These are phyloP conservation scores for Riparia riparia DNA, from an alignment of 2,113 vertebrate species.

Conservation along the genomic window DNA sequence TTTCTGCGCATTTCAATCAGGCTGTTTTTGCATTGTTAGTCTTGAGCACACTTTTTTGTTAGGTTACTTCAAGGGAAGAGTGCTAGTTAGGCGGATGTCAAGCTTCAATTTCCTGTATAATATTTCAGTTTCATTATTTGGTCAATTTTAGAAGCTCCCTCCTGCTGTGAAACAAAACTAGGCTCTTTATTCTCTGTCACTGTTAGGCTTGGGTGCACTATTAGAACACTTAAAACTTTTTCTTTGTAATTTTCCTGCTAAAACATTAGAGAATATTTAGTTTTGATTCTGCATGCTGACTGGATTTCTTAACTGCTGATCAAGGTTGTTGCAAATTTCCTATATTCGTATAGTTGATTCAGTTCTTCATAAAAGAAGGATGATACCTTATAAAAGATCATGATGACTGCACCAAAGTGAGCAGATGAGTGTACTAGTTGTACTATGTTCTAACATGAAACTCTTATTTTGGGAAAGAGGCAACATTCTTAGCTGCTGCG, in stretches of 20 bases:
- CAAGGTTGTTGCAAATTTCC: not conserved
- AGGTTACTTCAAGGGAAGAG: not conserved
- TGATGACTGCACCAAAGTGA: not conserved
- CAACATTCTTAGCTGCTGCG: not conserved
- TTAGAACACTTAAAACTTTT: not conserved
- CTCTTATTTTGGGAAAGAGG: not conserved
- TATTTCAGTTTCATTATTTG: not conserved
- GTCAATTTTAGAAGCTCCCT: not conserved
- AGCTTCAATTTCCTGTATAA: not conserved
- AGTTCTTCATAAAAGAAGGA: not conserved
- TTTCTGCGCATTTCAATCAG: not conserved
- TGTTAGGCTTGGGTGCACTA: not conserved
- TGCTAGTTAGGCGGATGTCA: not conserved
- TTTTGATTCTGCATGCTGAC: not conserved
- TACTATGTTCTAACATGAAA: not conserved
- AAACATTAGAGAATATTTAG: not conserved
- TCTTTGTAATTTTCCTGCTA: not conserved
- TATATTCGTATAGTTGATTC: not conserved
- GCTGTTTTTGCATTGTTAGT: not conserved
- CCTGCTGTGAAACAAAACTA: not conserved
- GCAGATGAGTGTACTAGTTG: not conserved
- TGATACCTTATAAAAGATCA: not conserved
- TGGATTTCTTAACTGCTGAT: not conserved
- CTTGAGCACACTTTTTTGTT: not conserved
- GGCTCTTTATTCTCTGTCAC: not conserved